Evolutionary conservation across 2,797 vertebrate genomes (phyloP).

Genomic region (Sebastes ruberrimus): DNA sequence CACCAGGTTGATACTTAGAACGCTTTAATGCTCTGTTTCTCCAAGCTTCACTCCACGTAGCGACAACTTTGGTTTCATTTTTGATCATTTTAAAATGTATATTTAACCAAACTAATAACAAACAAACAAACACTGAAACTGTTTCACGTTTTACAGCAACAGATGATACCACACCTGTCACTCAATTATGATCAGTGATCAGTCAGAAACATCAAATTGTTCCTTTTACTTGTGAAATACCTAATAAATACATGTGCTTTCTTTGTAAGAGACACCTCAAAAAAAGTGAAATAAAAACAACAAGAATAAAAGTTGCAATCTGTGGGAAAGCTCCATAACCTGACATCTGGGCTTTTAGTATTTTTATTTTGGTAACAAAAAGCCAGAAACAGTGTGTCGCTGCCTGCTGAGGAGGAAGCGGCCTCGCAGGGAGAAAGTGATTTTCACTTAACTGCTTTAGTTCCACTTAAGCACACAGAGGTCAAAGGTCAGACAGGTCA

Average conservation of each 20-base stretch:
- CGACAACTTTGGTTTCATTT: not conserved
- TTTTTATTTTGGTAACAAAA: not conserved
- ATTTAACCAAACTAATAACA: not conserved
- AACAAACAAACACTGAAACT: too few species aligned
- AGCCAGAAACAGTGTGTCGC: not conserved
- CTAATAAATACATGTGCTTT: not conserved
- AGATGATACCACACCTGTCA: not conserved
- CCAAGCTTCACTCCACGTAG: not conserved
- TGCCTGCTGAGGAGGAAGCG: not conserved
- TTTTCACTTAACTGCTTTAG: conserved; percentile 15
- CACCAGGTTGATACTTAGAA: not conserved
- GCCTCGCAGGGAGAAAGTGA: not conserved
- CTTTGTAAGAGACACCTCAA: not conserved
- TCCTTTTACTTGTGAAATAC: not conserved
- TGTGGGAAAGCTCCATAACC: not conserved
- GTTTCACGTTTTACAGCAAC: not conserved
- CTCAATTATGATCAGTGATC: not conserved
- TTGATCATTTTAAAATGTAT: too few species aligned
- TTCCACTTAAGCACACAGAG: conserved; percentile 6
- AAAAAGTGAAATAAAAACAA: not conserved
- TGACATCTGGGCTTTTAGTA: not conserved
- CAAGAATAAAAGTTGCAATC: not conserved
- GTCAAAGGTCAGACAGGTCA: conserved; percentile 27
- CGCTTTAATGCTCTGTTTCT: not conserved
- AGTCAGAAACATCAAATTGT: too few species aligned